These are phyloP conservation scores for Oenanthe oenanthe DNA, from an alignment of 2,113 vertebrate species.

Conservation along the genomic window DNA sequence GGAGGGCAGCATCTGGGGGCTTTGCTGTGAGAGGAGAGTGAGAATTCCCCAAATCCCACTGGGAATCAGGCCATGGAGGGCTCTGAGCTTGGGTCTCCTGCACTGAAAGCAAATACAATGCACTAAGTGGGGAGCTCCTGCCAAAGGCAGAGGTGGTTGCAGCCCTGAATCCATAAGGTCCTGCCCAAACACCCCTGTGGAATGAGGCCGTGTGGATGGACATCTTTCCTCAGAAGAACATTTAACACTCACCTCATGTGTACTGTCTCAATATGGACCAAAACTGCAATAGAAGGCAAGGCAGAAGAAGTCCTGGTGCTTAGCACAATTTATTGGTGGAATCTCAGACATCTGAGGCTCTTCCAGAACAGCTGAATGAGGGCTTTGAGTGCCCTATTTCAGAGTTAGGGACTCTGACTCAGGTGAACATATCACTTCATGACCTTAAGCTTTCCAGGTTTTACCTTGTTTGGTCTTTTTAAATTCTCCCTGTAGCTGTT, in stretches of 20 bases:
- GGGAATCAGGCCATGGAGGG: neutral
- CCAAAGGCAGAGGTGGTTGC: too few relatives aligned
- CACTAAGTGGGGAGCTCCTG: neutral
- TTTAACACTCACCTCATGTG: neutral
- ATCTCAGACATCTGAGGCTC: neutral
- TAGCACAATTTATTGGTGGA: neutral
- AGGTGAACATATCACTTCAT: neutral
- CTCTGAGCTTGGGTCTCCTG: neutral
- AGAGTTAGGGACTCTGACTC: neutral
- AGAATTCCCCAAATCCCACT: neutral
- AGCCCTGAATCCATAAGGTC: neutral
- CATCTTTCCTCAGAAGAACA: neutral
- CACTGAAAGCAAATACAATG: neutral
- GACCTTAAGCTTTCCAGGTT: neutral
- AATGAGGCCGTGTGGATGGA: neutral
- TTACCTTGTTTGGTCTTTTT: neutral
- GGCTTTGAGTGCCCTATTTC: neutral
- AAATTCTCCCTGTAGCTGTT: conserved; percentile 20
- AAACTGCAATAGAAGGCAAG: neutral
- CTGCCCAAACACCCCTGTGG: neutral
- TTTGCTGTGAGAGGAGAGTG: neutral
- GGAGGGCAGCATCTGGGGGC: neutral
- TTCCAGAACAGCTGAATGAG: neutral
- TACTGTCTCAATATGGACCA: neutral
- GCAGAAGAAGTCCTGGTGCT: neutral